Base-by-base conservation (phyloP, 2,888 invertebrate species). In the Lamproptera curius region DNA sequence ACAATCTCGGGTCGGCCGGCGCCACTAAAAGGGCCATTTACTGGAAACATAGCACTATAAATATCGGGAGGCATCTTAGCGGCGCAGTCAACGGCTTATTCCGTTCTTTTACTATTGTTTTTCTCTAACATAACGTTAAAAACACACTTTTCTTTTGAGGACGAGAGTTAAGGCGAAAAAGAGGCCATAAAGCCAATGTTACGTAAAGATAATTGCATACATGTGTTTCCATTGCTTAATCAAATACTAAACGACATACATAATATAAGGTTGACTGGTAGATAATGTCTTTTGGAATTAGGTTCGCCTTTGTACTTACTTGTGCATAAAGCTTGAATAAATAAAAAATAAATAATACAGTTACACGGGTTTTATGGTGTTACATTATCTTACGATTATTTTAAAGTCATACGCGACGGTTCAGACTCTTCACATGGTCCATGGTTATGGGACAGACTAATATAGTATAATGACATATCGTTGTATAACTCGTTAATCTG, bases 21-120 rank as follows among this genome's bases (percentile, higher is more conserved):
- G 40, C 33, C 46, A 26, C 35, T 42, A 16, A 44, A 28, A 53
- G 43, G 41, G 36, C 43, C 50, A 49, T 53, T 51, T 48, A 46
- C 51, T 53, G 35, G 46, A 53, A 43, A 43, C 48, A 52, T 46
- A 39, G 40, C 28, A 26, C 47, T 33, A 51, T 53, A 53, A 53
- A 53, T 49, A 46, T 40, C 46, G 26, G 36, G 28, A 43, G 41
- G 41, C 37, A 40, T 38, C 40, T 44, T 26, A 38, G 15, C 42
- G 39, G 15, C 28, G 14, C 35, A 39, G 42, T 46, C 35, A 43
- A 51, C 49, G 40, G 40, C 42, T 45, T 50, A 46, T 41, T 41
- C 36, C 38, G 34, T 46, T 44, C 40, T 28, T 37, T 40, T 40
- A 20, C 20, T 20, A 28, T 14, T 47, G 31, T 37, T 44, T 40